These are phyloP conservation scores for Aurelia aurita DNA, from an alignment of 30 jellyfish, hydroid and myxozoan genomes.

Conservation along the genomic window DNA sequence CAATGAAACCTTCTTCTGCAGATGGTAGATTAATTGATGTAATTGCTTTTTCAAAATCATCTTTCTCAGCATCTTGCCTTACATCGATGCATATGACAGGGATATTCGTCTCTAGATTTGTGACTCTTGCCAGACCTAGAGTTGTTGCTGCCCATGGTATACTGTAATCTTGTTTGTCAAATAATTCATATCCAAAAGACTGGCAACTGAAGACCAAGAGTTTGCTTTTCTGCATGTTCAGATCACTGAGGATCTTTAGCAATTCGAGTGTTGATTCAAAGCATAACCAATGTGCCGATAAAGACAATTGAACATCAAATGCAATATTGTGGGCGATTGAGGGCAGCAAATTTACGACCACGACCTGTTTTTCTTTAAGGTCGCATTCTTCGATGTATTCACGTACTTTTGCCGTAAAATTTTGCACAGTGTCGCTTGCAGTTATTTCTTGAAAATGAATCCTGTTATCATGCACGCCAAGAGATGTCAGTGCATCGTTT, in stretches of 20 bases:
- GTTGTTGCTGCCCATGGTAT: constrained; percentile 79
- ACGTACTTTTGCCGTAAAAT: background rate
- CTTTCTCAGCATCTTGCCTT: constrained; percentile 25
- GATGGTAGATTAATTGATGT: constrained; percentile 20
- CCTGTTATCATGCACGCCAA: background rate
- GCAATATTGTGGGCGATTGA: constrained; percentile 8
- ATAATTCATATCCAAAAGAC: constrained; percentile 21
- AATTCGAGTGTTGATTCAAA: constrained; percentile 65
- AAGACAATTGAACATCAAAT: constrained; percentile 2
- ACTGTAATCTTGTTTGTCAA: background rate
- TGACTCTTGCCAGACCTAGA: constrained; percentile 66
- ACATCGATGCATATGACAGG: constrained; percentile 61
- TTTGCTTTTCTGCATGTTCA: constrained; percentile 18
- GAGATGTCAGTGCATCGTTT: constrained; percentile 9
- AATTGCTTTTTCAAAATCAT: constrained; percentile 34
- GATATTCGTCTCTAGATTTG: constrained; percentile 53
- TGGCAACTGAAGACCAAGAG: constrained; percentile 31
- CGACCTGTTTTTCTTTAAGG: background rate
- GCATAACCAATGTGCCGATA: constrained; percentile 64
- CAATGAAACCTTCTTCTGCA: constrained; percentile 48
- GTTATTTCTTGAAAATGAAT: constrained; percentile 7
- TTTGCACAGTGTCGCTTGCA: constrained; percentile 17
- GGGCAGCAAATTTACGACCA: constrained; percentile 63
- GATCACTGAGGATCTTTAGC: constrained; percentile 35
- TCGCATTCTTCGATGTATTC: background rate